Evolutionary conservation across 2,113 vertebrate genomes (phyloP).

Genomic region (Cygnus buccinator): DNA sequence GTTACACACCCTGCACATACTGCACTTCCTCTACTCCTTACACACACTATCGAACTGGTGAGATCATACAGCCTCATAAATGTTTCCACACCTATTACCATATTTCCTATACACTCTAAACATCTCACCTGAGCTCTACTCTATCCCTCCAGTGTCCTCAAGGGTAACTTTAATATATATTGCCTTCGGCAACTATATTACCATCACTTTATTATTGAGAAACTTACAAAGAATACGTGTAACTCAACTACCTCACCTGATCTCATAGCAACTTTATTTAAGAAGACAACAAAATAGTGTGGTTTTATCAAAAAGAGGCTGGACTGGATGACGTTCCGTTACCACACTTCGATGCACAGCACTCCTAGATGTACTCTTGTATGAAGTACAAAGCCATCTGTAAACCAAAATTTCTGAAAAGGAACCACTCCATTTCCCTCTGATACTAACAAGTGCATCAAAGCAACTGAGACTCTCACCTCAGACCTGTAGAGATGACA

Average conservation of each 20-base stretch:
- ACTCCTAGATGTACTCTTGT: background rate
- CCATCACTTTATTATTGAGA: background rate
- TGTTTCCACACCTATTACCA: background rate
- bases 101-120: background rate
- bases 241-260: background rate
- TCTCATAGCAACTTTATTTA: background rate
- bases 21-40: background rate
- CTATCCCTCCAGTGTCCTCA: background rate
- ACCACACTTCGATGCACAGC: background rate
- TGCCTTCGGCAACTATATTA: background rate
- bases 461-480: background rate
- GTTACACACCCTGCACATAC: background rate
- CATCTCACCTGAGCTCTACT: background rate
- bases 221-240: background rate
- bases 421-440: background rate
- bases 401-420: background rate
- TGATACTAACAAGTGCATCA: background rate
- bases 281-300: background rate
- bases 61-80: background rate
- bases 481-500: background rate
- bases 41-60: background rate
- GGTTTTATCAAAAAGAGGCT: background rate
- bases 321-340: background rate
- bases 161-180: background rate
- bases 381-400: background rate